phyloP scores from a whole-genome alignment of 1,140 invertebrate genomes.

The Drosophila saltans region DNA sequence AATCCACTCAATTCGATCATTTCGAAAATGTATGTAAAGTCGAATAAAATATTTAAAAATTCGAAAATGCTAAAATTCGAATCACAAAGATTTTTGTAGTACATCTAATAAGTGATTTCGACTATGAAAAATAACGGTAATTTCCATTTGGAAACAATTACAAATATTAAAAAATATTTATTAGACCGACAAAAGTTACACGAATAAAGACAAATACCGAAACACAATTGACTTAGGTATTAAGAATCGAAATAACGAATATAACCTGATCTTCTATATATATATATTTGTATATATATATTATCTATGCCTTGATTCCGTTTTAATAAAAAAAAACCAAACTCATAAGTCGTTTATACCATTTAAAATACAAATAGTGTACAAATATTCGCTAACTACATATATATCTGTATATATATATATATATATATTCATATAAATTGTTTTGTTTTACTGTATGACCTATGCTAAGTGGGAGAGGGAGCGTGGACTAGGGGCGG shows the following conservation, averaged over 20 bases:
- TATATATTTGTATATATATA: background rate
- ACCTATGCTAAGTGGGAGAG: conserved; percentile 27
- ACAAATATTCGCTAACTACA: conserved; percentile 75
- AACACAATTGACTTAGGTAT: background rate
- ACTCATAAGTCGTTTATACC: conserved; percentile 18
- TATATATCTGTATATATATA: conserved; percentile 43
- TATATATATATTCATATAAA: conserved; percentile 29
- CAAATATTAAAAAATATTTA: too few species aligned
- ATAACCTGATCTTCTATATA: background rate
- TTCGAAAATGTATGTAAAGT: too few species aligned
- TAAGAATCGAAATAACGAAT: background rate
- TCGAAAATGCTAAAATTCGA: too few species aligned
- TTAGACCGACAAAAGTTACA: too few species aligned
- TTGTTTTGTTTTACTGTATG: conserved; percentile 12
- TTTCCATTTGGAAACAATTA: too few species aligned
- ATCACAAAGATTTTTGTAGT: too few species aligned
- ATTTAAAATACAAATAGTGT: conserved; percentile 70
- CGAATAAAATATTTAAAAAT: too few species aligned
- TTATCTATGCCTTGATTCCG: conserved; percentile 12
- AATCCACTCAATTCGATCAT: too few species aligned
- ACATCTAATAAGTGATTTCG: too few species aligned
- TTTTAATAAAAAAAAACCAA: conserved; percentile 15
- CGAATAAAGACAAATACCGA: background rate
- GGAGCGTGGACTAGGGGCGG: background rate
- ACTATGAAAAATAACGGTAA: too few species aligned